These are phyloP conservation scores for Euglossa dilemma DNA, from an alignment of 1,140 invertebrate species.

Conservation along the genomic window DNA sequence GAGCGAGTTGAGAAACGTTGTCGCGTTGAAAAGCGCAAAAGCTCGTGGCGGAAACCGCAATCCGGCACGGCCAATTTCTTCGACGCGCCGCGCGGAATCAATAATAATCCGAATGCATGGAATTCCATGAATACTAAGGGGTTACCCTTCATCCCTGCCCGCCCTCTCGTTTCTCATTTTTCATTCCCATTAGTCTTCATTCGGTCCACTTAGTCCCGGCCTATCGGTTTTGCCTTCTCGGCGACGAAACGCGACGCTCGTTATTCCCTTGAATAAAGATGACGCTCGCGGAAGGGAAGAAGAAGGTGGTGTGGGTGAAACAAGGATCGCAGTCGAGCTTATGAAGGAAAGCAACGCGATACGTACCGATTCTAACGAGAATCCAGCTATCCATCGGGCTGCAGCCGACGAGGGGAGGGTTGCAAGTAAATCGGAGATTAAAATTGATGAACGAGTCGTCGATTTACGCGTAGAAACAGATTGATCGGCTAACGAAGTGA, in stretches of 20 bases:
- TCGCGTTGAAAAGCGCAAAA: constrained; percentile 16
- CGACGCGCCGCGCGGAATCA: constrained; percentile 42
- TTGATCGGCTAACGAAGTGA: neutral
- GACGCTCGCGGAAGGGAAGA: neutral
- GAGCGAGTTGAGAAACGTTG: neutral
- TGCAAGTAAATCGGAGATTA: constrained; percentile 14
- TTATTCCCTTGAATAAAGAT: constrained; percentile 52
- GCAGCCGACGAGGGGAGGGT: too few relatives aligned
- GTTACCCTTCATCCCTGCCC: neutral
- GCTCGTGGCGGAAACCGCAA: constrained; percentile 20
- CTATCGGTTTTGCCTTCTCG: constrained; percentile 46
- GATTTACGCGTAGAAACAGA: neutral
- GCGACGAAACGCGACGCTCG: constrained; percentile 47
- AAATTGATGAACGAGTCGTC: constrained; percentile 23
- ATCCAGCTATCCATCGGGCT: neutral
- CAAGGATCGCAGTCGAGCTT: constrained; percentile 5
- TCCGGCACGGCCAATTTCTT: constrained; percentile 46
- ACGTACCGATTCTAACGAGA: constrained; percentile 24
- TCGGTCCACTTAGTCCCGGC: constrained; percentile 44
- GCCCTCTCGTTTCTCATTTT: constrained; percentile 40
- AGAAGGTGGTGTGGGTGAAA: neutral
- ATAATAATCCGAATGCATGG: constrained; percentile 54
- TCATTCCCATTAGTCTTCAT: constrained; percentile 54
- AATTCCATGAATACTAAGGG: constrained; percentile 53
- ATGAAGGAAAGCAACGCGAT: neutral